phyloP scores from a whole-genome alignment of 2,797 vertebrate species.

The Lagodon rhomboides region DNA sequence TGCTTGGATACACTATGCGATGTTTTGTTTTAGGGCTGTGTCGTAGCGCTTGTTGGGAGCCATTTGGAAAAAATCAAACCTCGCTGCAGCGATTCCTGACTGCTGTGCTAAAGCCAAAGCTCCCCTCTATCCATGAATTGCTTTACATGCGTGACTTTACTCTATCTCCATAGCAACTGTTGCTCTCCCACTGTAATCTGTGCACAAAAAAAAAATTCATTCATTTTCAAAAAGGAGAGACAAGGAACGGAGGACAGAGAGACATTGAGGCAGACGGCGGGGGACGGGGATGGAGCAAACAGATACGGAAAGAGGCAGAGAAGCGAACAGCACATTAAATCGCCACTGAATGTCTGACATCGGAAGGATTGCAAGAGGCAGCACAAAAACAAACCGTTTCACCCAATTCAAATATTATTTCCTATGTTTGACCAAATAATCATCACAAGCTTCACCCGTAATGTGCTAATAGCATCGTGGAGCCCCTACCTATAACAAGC shows the following conservation, averaged over 20 bases:
- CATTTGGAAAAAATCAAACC: constrained; percentile 25
- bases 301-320: constrained; percentile 11
- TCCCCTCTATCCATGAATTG: constrained; percentile 68
- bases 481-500: constrained; percentile 12
- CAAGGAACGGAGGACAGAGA: constrained; percentile 44
- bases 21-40: neutral
- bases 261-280: constrained; percentile 27
- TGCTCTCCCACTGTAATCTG: constrained; percentile 78
- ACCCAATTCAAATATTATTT: constrained; percentile 25
- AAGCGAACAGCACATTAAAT: constrained; percentile 37
- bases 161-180: constrained; percentile 87
- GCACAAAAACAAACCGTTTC: constrained; percentile 43
- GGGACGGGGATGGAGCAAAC: constrained; percentile 30
- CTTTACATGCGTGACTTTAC: constrained; percentile 79
- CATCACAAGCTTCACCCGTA: constrained; percentile 1
- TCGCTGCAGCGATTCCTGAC: constrained; percentile 54
- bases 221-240: constrained; percentile 61
- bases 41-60: neutral
- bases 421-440: constrained; percentile 28
- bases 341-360: constrained; percentile 26
- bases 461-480: constrained; percentile 19
- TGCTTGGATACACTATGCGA: neutral
- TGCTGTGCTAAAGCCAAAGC: constrained; percentile 45
- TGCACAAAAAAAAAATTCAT: constrained; percentile 61
- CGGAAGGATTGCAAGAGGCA: constrained; percentile 26